phyloP scores from a whole-genome alignment of 2,113 vertebrate species.

The Rhinoptilus africanus region DNA sequence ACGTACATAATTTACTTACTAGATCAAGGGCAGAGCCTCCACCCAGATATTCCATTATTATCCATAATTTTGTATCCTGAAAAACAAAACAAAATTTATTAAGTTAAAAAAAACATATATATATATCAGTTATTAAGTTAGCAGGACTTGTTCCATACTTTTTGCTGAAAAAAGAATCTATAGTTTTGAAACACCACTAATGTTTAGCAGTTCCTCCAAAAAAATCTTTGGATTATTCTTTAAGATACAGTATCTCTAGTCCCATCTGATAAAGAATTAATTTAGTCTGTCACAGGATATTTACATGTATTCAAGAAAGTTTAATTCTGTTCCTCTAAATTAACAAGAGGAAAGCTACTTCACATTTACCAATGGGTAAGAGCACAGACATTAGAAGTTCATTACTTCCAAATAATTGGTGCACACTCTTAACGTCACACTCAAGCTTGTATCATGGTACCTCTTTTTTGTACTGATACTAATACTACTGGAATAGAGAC shows the following conservation, averaged over 20 bases:
- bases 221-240: background rate
- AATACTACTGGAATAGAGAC: background rate
- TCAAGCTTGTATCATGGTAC: background rate
- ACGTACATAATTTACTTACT: constrained; percentile 73
- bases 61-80: constrained; percentile 96
- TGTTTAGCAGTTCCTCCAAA: background rate
- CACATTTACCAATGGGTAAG: background rate
- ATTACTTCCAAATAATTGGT: background rate
- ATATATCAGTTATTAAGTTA: background rate
- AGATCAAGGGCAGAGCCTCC: constrained; percentile 94
- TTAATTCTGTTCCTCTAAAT: background rate
- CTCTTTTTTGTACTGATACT: background rate
- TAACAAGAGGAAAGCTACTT: background rate
- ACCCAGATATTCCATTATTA: constrained; percentile 97
- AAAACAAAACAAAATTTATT: constrained; percentile 30
- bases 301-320: background rate
- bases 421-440: background rate
- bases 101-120: background rate
- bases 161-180: background rate
- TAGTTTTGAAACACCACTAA: background rate
- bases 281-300: background rate
- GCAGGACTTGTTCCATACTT: background rate
- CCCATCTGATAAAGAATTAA: background rate
- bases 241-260: background rate
- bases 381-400: background rate